Evolutionary conservation across 2,888 invertebrate genomes (phyloP).

Genomic region (Orthonychiurus folsomi): DNA sequence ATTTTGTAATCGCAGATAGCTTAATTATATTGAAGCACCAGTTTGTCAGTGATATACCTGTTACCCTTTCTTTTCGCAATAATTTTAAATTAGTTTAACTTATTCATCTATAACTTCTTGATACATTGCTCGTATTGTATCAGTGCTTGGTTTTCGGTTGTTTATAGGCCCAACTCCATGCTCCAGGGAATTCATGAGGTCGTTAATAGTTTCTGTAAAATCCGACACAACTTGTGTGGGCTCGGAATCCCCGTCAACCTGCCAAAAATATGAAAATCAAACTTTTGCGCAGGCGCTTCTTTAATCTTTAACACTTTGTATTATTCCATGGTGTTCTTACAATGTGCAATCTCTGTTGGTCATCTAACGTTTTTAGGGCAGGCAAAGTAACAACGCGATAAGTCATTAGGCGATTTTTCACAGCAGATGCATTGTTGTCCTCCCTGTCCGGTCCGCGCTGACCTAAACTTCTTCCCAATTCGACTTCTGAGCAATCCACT

Average conservation of each 20-base stretch:
- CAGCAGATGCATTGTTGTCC: conserved; percentile 70
- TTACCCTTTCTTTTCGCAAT: neutral
- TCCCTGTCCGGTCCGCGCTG: conserved; percentile 47
- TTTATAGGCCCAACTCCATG: conserved; percentile 9
- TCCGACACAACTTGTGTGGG: conserved; percentile 34
- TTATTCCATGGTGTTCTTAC: no score
- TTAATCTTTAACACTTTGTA: no score
- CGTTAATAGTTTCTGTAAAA: conserved; percentile 25
- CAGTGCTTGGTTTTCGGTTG: conserved; percentile 40
- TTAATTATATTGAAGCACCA: no score
- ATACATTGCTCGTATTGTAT: conserved; percentile 45
- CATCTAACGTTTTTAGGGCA: conserved; percentile 77
- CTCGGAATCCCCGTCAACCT: conserved; percentile 38
- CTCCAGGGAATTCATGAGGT: conserved; percentile 18
- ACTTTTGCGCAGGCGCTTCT: no score
- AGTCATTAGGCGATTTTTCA: conserved; percentile 69
- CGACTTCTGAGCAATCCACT: conserved; percentile 82
- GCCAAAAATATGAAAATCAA: neutral
- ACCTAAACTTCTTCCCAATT: conserved; percentile 57
- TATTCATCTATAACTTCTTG: conserved; percentile 44
- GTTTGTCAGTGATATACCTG: no score
- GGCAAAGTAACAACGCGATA: conserved; percentile 81
- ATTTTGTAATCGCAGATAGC: no score
- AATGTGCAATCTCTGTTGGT: conserved; percentile 69
- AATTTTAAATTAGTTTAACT: neutral